Base-by-base conservation (phyloP, 2,113 vertebrate genomes). In the Macrotus californicus region DNA sequence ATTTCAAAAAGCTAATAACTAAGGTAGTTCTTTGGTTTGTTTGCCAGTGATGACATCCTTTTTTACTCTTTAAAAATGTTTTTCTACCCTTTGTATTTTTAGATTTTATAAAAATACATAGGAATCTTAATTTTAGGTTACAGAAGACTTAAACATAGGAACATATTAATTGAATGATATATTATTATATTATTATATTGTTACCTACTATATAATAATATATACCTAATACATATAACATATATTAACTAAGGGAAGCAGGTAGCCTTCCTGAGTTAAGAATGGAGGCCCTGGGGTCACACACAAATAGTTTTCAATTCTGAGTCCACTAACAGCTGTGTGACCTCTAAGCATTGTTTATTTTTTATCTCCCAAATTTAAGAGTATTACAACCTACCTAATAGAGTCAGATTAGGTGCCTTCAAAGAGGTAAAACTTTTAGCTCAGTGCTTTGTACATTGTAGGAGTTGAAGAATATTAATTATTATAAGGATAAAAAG, bases 381-480 rank as follows among this genome's bases (percentile, higher is more conserved):
- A 39, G 19, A 70, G 26, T 87, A 64, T 75, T 83, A 95, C 67
- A 59, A 75, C 21, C 48, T 41, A 84, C 11, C 48, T 96, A 22
- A 84, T 36, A 94, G 64, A 76, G 26, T 90, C 64, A 95, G 75
- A 81, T 75, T 50, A 93, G 82, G 72, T 95, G 29, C 36, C 29
- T 24, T 61, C 59, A 86, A 90, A 39, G 19, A 69, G 39, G 43
- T 54, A 88, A 54, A 94, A 67, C 15, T 36, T 72, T 92, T 94
- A 81, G 67, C 22, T 75, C 22, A 87, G 66, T 67, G 52, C 46
- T 92, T 26, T 31, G 34, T 56, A 87, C 22, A 26, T 36, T 69
- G 46, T 88, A 94, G 82, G 56, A 84, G 46, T 41, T 94, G 43
- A 85, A 92, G 79, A 89, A 24, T 88, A 81, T 93, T 92, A 93